phyloP scores from a whole-genome alignment of 2,113 vertebrate species.

The Rhinogobius similis region DNA sequence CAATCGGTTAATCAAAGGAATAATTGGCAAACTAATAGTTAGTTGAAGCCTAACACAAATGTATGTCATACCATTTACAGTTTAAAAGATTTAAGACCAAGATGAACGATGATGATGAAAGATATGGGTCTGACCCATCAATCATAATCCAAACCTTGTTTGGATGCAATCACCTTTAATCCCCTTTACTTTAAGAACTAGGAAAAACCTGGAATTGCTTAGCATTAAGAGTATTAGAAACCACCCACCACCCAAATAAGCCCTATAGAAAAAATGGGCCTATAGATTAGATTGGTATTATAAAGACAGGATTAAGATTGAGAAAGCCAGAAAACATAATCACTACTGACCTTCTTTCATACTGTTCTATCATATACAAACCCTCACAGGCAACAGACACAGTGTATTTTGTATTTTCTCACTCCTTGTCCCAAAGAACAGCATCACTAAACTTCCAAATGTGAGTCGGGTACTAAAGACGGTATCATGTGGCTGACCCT shows the following conservation, averaged over 20 bases:
- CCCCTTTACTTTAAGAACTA: neutral
- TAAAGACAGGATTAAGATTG: conserved; percentile 44
- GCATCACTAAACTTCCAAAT: conserved; percentile 47
- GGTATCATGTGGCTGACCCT: conserved; percentile 7
- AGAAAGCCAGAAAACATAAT: conserved; percentile 10
- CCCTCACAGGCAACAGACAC: conserved; percentile 11
- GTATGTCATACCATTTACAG: neutral
- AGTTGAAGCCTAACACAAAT: too few species aligned
- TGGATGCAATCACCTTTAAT: neutral
- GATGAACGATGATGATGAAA: too few species aligned
- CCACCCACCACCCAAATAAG: conserved; percentile 26
- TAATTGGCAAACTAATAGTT: too few species aligned
- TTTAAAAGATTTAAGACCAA: neutral
- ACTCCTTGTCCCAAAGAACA: conserved; percentile 38
- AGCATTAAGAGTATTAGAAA: conserved; percentile 23
- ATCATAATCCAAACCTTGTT: neutral
- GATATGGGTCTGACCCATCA: neutral
- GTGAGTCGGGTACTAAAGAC: conserved; percentile 13
- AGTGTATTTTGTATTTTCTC: conserved; percentile 6
- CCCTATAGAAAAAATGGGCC: neutral
- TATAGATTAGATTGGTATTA: conserved; percentile 23
- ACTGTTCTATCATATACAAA: conserved; percentile 15
- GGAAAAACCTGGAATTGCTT: neutral
- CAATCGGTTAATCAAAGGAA: too few species aligned
- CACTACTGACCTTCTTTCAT: conserved; percentile 24